These are phyloP conservation scores for Peromyscus polionotus DNA, from an alignment of 2,113 vertebrate genomes.

Conservation along the genomic window DNA sequence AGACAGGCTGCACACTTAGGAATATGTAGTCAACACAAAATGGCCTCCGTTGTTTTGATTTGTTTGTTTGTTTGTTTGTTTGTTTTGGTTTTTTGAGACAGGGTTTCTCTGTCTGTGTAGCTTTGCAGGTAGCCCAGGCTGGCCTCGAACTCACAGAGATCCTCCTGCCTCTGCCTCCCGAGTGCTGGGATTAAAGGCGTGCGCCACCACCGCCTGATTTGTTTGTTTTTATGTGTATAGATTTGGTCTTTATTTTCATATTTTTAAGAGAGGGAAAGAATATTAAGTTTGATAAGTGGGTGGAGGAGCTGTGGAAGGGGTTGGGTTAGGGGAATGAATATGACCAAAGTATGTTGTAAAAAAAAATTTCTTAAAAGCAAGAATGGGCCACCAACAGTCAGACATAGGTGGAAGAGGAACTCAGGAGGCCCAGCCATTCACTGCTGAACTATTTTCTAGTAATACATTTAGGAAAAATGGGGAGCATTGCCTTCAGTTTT, in stretches of 20 bases:
- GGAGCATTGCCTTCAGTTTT: not conserved
- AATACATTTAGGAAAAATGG: not conserved
- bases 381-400: not conserved
- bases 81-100: no score
- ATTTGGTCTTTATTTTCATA: not conserved
- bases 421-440: not conserved
- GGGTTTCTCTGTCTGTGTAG: no score
- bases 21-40: not conserved
- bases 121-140: no score
- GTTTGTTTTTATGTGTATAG: not conserved
- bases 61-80: no score
- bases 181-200: no score
- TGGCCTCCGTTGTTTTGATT: not conserved
- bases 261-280: not conserved
- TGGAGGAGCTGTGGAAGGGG: not conserved
- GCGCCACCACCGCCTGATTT: not conserved
- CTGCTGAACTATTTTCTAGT: not conserved
- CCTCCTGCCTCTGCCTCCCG: no score
- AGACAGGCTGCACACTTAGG: not conserved
- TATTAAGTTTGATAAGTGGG: not conserved
- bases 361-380: not conserved
- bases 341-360: not conserved
- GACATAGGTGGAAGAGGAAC: not conserved
- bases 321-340: not conserved
- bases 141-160: no score